phyloP scores from a whole-genome alignment of 2,113 vertebrate genomes.

The Pterocles gutturalis region DNA sequence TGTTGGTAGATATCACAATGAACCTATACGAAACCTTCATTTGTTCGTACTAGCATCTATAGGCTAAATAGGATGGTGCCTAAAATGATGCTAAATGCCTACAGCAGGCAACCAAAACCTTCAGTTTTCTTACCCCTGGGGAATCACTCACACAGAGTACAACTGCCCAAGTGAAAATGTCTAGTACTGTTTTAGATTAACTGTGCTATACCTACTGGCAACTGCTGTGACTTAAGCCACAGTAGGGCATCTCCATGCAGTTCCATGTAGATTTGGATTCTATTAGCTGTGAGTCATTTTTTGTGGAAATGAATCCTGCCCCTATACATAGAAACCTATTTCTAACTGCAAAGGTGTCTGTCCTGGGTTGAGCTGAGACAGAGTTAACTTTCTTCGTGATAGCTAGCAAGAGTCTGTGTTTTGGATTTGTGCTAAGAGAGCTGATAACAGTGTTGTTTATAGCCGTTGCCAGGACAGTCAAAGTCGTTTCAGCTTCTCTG shows the following conservation, averaged over 20 bases:
- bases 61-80: background rate
- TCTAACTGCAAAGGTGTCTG: background rate
- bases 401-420: too few species aligned
- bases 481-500: too few species aligned
- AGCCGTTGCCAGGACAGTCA: too few species aligned
- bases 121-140: background rate
- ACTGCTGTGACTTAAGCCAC: background rate
- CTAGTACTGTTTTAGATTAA: background rate
- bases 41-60: background rate
- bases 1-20: background rate
- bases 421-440: too few species aligned
- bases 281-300: background rate
- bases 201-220: background rate
- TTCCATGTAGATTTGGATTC: background rate
- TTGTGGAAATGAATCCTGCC: background rate
- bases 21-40: background rate
- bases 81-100: background rate
- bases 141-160: background rate
- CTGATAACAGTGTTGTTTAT: too few species aligned
- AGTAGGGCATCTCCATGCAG: background rate
- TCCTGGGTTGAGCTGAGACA: too few species aligned
- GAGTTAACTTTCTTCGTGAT: too few species aligned
- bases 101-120: background rate
- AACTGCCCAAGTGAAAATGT: background rate
- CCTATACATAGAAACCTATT: background rate